Evolutionary conservation across 2,888 invertebrate species (phyloP), one percentile per base, ranked within the genome.

Genomic region (Tethea ocularis): DNA sequence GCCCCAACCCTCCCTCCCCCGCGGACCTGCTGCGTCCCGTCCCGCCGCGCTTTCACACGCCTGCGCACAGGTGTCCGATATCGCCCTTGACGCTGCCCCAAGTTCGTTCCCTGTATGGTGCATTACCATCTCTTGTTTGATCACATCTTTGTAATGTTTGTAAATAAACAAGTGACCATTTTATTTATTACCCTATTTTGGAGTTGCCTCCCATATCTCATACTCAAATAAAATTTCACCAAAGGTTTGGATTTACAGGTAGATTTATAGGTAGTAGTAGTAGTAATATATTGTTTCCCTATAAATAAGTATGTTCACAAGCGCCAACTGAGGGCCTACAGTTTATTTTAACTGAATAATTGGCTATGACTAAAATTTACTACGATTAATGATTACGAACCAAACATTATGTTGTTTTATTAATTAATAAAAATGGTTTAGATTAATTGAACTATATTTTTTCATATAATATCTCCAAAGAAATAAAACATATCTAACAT

Each of bases 11-110:
- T 63, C 61, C 64, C 64, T 63, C 71, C 61, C 67, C 69, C 68
- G 69, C 69, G 69, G 68, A 66, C 61, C 62, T 23, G 64, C 65
- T 68, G 58, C 60, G 63, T 68, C 73, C 72, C 71, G 60, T 13
- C 64, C n/a, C 74, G 69, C 72, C 66, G 69, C 77, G 86, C 90
- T 91, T 89, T 91, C 91, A 91, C 91, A 91, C 89, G 88, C 87
- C 86, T 83, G 89, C 88, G 87, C 89, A 87, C 91, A 90, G 91
- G 92, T 93, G 90, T 93, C 89, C 80, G 83, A 73, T 93, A 82
- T 90, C 91, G 91, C 91, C 92, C 91, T 92, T 92, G 91, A 89
- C 85, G 87, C 79, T 66, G 73, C 75, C 74, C 83, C 86, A 87
- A 87, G 83, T 86, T 84, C 85, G 84, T 81, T 77, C 77, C 78